A percentile compares a stretch with the other conserved stretches of the same genome.
Conservation (phyloP, 2,888 invertebrate species). For the Tachina fera region DNA sequence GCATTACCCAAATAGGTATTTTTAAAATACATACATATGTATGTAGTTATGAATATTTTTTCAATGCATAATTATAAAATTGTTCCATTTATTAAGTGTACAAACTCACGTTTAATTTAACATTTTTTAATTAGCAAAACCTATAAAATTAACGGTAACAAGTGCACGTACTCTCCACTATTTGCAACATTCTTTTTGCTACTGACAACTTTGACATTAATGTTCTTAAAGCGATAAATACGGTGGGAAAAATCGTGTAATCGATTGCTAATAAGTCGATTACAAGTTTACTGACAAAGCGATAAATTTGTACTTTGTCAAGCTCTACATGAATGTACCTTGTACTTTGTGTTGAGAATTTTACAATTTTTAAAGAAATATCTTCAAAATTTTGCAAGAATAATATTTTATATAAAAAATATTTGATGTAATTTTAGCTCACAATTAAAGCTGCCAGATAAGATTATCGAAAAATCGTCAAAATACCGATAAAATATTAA, state of each 20-base stretch:
- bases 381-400: background rate
- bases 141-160: constrained; percentile 13
- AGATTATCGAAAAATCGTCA: too few species aligned
- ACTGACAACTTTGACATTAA: constrained; percentile 30
- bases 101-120: constrained; percentile 51
- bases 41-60: too few species aligned
- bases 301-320: too few species aligned
- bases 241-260: background rate
- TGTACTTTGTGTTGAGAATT: too few species aligned
- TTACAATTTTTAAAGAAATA: too few species aligned
- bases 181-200: constrained; percentile 46
- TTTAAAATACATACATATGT: too few species aligned
- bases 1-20: background rate
- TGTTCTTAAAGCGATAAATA: background rate
- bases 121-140: constrained; percentile 39
- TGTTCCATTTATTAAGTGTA: background rate
- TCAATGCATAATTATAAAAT: background rate
- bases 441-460: too few species aligned
- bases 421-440: background rate
- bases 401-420: background rate
- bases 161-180: constrained; percentile 6
- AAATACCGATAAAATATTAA: too few species aligned
- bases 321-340: too few species aligned
- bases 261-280: constrained; percentile 14
- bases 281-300: background rate